Conservation (phyloP, 2,797 vertebrate genomes). For the Helostoma temminkii region DNA sequence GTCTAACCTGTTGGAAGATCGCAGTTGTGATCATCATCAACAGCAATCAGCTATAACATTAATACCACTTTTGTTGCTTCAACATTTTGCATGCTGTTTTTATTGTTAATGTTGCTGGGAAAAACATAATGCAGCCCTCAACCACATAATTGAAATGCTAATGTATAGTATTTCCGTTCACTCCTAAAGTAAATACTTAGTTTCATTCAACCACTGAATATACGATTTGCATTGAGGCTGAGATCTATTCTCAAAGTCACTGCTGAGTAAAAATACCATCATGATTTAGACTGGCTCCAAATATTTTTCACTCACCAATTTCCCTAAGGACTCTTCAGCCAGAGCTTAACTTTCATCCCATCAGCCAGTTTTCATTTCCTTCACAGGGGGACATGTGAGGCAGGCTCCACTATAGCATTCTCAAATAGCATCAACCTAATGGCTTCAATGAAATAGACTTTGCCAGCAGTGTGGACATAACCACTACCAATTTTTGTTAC, state of each 20-base stretch:
- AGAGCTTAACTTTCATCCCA: constrained; percentile 20
- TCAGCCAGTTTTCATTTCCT: constrained; percentile 36
- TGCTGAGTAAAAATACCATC: constrained; percentile 9
- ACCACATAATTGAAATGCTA: too few relatives aligned
- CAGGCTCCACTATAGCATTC: background rate
- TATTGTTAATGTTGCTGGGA: too few relatives aligned
- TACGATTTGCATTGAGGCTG: background rate
- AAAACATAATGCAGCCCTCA: too few relatives aligned
- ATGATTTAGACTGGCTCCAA: constrained; percentile 24
- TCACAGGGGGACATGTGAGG: constrained; percentile 10
- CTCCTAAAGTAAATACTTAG: background rate
- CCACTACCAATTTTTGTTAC: constrained; percentile 28
- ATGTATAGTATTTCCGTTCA: background rate
- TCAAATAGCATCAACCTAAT: constrained; percentile 20
- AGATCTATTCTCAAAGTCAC: background rate
- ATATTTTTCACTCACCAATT: constrained; percentile 2
- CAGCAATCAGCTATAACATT: too few relatives aligned
- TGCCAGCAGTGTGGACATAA: constrained; percentile 37
- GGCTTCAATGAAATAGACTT: constrained; percentile 17
- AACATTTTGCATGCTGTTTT: too few relatives aligned
- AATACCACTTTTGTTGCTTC: too few relatives aligned
- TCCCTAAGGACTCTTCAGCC: constrained; percentile 23
- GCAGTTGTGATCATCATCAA: too few relatives aligned
- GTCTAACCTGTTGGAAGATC: too few relatives aligned
- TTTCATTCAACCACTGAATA: too few relatives aligned